These are phyloP conservation scores for Phocoena sinus DNA, from an alignment of 2,113 vertebrate genomes.

Conservation along the genomic window DNA sequence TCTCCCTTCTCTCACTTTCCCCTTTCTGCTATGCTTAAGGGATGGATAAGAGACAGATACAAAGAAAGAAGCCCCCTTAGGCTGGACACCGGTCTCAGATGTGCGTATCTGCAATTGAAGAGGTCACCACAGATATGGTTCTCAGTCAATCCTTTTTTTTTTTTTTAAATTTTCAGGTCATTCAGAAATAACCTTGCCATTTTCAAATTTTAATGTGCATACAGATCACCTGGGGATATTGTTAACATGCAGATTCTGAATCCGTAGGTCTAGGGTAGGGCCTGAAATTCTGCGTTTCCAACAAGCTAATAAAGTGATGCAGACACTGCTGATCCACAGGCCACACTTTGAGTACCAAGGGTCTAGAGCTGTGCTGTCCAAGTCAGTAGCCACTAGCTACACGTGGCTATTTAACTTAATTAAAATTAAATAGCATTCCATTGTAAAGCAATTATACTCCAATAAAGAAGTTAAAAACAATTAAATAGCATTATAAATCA, in stretches of 20 bases:
- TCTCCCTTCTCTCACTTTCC: background rate
- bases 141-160: background rate
- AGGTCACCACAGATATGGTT: background rate
- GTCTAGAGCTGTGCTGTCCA: background rate
- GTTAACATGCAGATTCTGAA: background rate
- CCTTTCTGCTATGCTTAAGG: background rate
- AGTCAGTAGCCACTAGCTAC: background rate
- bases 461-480: background rate
- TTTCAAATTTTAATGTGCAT: background rate
- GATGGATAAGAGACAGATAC: background rate
- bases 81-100: background rate
- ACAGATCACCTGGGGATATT: background rate
- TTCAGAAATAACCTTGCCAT: background rate
- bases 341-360: background rate
- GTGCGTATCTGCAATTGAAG: background rate
- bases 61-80: background rate
- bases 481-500: constrained; percentile 8
- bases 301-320: background rate
- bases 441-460: too few relatives aligned
- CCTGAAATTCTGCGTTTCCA: background rate
- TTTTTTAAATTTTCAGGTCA: background rate
- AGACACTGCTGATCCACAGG: background rate
- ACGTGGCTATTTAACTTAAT: constrained; percentile 2
- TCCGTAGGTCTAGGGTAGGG: background rate
- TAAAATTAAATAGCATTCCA: constrained; percentile 1